Evolutionary conservation across 2,797 vertebrate species (phyloP).

Genomic region (Tragopan temminckii): DNA sequence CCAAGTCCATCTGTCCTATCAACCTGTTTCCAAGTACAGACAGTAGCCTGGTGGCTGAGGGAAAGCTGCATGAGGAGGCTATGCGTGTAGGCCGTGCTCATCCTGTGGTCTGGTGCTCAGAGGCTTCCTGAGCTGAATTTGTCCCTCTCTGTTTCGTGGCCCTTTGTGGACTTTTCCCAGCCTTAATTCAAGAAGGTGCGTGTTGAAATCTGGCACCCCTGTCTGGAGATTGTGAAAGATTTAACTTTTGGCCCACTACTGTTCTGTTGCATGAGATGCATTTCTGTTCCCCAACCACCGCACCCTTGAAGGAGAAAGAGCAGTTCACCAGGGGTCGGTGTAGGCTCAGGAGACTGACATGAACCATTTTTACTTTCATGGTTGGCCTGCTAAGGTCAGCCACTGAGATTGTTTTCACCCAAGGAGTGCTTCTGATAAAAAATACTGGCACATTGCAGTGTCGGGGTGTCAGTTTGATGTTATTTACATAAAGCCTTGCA

Average conservation of each 20-base stretch:
- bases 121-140: background rate
- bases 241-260: background rate
- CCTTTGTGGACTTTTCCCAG: background rate
- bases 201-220: background rate
- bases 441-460: background rate
- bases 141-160: background rate
- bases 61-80: background rate
- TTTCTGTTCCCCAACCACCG: background rate
- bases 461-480: background rate
- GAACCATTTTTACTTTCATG: background rate
- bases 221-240: background rate
- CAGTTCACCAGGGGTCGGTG: background rate
- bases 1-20: background rate
- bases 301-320: background rate
- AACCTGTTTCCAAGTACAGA: background rate
- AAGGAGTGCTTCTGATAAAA: background rate
- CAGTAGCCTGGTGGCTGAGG: fast-evolving
- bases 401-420: background rate
- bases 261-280: background rate
- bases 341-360: background rate
- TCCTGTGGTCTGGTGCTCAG: background rate
- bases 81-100: background rate
- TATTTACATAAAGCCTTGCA: background rate
- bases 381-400: background rate
- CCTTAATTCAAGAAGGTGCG: background rate